A percentile compares a stretch with the other conserved stretches of the same genome.
Evolutionary conservation across 1,140 invertebrate genomes (phyloP).

Genomic region (Bicyclus anynana): DNA sequence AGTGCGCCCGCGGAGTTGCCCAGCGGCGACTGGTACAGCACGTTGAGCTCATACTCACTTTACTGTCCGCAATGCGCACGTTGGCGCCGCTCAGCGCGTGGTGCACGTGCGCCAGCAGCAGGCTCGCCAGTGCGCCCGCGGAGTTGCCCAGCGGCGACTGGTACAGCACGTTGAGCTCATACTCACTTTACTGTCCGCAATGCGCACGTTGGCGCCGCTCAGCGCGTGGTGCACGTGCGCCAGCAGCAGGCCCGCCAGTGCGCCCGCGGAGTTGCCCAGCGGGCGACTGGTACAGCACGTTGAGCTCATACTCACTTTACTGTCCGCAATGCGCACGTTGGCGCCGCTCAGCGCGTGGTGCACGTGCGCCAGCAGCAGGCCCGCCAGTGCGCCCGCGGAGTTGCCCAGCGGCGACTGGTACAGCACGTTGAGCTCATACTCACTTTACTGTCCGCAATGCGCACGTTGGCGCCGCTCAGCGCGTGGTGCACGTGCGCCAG

Average conservation of each 20-base stretch:
- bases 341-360: slow-evolving; percentile 44
- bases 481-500: too few species aligned
- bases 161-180: too few species aligned
- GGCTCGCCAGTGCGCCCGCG: background rate
- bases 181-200: too few species aligned
- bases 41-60: slow-evolving; percentile 50
- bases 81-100: too few species aligned
- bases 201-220: too few species aligned
- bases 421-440: slow-evolving; percentile 54
- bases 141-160: too few species aligned
- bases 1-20: slow-evolving; percentile 57
- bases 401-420: slow-evolving; percentile 64
- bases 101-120: too few species aligned
- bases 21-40: slow-evolving; percentile 61
- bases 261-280: too few species aligned
- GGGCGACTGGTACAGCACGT: too few species aligned
- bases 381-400: slow-evolving; percentile 51
- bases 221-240: too few species aligned
- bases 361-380: slow-evolving; percentile 53
- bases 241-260: background rate
- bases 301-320: too few species aligned
- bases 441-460: slow-evolving; percentile 40
- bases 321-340: too few species aligned
- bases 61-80: slow-evolving; percentile 43
- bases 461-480: slow-evolving; percentile 53